These are phyloP conservation scores for Symphodus melops DNA, from an alignment of 2,113 vertebrate species.

Conservation along the genomic window DNA sequence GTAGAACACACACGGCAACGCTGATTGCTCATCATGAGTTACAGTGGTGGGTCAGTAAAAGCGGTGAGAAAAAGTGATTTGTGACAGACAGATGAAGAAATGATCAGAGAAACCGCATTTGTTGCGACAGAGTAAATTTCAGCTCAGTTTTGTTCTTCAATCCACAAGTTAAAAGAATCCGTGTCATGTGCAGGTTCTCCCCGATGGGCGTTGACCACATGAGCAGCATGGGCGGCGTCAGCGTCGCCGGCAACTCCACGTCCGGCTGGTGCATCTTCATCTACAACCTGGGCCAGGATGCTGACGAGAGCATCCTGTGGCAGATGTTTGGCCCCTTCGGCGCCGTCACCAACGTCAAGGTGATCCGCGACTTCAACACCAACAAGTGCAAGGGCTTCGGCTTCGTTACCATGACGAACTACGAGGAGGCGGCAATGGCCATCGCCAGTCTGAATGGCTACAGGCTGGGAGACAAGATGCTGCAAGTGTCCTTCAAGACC, in stretches of 20 bases:
- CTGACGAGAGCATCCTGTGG: slow-evolving; percentile 98
- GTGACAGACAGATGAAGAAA: no score
- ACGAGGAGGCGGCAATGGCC: slow-evolving; percentile 99
- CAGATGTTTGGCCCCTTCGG: slow-evolving; percentile 99
- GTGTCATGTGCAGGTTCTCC: slow-evolving; percentile 92
- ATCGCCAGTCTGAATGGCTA: slow-evolving; percentile 99
- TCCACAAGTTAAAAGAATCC: slow-evolving; percentile 10
- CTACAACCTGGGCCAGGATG: slow-evolving; percentile 98
- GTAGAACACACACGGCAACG: no score
- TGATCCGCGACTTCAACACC: slow-evolving; percentile 99
- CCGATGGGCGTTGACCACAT: slow-evolving; percentile 99
- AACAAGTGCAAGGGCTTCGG: slow-evolving; percentile 99
- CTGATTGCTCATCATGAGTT: no score
- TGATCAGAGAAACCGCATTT: no score
- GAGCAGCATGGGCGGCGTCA: slow-evolving; percentile 92
- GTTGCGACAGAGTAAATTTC: neutral
- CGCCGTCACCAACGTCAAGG: slow-evolving; percentile 98
- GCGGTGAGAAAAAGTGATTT: no score
- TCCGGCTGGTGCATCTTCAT: slow-evolving; percentile 99
- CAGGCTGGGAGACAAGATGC: slow-evolving; percentile 98
- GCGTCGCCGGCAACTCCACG: slow-evolving; percentile 90
- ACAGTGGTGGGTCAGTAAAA: no score
- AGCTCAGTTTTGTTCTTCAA: neutral
- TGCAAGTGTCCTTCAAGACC: slow-evolving; percentile 99
- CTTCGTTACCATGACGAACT: slow-evolving; percentile 99